phyloP scores from a whole-genome alignment of 23 tunicate species.

The Clavelina lepadiformis region DNA sequence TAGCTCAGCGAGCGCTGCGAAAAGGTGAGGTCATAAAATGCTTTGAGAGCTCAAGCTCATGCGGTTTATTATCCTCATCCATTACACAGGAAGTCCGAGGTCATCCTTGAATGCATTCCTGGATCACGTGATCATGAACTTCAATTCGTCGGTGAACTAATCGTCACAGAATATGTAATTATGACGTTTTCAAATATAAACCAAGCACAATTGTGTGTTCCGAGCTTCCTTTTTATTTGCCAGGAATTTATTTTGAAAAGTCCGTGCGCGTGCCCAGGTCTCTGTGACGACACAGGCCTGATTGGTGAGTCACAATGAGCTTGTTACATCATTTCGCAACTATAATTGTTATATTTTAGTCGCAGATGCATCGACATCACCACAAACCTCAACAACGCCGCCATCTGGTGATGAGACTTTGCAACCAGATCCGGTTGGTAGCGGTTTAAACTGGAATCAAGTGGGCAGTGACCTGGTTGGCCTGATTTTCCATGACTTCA shows the following conservation, averaged over 20 bases:
- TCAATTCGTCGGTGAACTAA: slow-evolving; percentile 60
- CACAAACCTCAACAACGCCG: neutral
- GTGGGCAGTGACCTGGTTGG: slow-evolving; percentile 35
- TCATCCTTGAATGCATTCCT: slow-evolving; percentile 23
- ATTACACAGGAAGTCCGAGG: slow-evolving; percentile 37
- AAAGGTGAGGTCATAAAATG: too few relatives aligned
- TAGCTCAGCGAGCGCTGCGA: too few relatives aligned
- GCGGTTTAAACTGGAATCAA: slow-evolving; percentile 45
- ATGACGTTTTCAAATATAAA: neutral
- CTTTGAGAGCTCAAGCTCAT: too few relatives aligned
- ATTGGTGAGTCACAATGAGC: slow-evolving; percentile 38
- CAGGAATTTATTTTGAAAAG: slow-evolving; percentile 71
- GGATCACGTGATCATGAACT: slow-evolving; percentile 14
- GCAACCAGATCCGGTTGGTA: too few relatives aligned
- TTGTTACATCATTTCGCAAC: too few relatives aligned
- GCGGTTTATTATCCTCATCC: too few relatives aligned
- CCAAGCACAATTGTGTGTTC: neutral
- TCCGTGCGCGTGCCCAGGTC: slow-evolving; percentile 90
- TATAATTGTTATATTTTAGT: too few relatives aligned
- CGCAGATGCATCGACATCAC: neutral
- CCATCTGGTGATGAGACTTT: too few relatives aligned
- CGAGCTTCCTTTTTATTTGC: neutral
- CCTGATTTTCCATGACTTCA: slow-evolving; percentile 64
- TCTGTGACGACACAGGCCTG: slow-evolving; percentile 66
- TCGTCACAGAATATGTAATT: slow-evolving; percentile 72